A percentile compares a stretch with the other conserved stretches of the same genome.
Conservation (phyloP, 2,888 invertebrate species). For the Lasioglossum lativentre region DNA sequence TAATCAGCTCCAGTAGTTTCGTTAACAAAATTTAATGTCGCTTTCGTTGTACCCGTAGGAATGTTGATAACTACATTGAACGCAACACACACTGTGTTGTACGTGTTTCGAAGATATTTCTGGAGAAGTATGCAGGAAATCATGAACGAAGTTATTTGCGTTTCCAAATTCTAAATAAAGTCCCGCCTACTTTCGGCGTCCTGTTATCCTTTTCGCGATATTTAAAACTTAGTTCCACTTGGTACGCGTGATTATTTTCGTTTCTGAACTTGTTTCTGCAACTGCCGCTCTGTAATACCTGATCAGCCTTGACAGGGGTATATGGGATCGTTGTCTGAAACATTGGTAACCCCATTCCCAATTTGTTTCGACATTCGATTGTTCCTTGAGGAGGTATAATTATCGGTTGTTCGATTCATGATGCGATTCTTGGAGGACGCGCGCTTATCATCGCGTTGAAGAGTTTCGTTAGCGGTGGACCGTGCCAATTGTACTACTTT, state of each 20-base stretch:
- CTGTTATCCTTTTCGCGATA: slow-evolving; percentile 18
- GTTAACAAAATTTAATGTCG: not conserved
- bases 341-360: slow-evolving; percentile 56
- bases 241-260: not conserved
- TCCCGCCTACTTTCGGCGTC: slow-evolving; percentile 4
- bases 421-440: slow-evolving; percentile 52
- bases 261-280: slow-evolving; percentile 9
- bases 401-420: slow-evolving; percentile 48
- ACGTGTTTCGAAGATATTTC: slow-evolving; percentile 25
- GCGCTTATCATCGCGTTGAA: slow-evolving; percentile 41
- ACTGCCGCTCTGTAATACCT: not conserved
- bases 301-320: slow-evolving; percentile 21
- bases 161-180: slow-evolving; percentile 39
- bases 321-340: slow-evolving; percentile 34
- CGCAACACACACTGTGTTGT: not conserved
- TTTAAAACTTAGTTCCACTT: slow-evolving; percentile 7
- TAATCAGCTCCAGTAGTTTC: not conserved
- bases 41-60: not conserved
- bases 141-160: slow-evolving; percentile 10
- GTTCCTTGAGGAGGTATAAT: slow-evolving; percentile 48
- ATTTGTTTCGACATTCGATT: slow-evolving; percentile 49
- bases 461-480: slow-evolving; percentile 50
- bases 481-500: slow-evolving; percentile 66
- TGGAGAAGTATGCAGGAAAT: slow-evolving; percentile 20
- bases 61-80: not conserved